phyloP scores from a whole-genome alignment of 2,888 invertebrate genomes.

The Megamerina dolium region DNA sequence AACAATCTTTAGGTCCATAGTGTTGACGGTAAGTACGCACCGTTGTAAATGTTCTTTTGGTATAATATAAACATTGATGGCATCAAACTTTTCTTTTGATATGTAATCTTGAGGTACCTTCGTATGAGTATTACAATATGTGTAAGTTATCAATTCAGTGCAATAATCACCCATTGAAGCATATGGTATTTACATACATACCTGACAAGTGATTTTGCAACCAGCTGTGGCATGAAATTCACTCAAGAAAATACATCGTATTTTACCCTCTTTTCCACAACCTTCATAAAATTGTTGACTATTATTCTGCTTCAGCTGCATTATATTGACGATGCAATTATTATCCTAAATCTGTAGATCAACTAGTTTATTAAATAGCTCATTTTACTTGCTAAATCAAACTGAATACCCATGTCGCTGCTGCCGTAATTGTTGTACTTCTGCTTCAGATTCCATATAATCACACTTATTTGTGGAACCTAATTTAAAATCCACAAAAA shows the following conservation, averaged over 20 bases:
- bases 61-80: slow-evolving; percentile 89
- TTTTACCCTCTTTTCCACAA: slow-evolving; percentile 66
- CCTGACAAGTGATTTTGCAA: slow-evolving; percentile 80
- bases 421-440: no score
- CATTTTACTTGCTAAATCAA: not conserved
- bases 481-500: no score
- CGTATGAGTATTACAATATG: not conserved
- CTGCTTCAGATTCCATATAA: no score
- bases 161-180: no score
- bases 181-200: no score
- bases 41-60: slow-evolving; percentile 88
- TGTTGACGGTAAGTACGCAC: slow-evolving; percentile 82
- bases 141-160: no score
- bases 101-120: slow-evolving; percentile 88
- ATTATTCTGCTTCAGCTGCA: slow-evolving; percentile 10
- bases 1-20: slow-evolving; percentile 76
- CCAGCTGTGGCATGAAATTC: slow-evolving; percentile 73
- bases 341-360: no score
- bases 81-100: slow-evolving; percentile 89
- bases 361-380: no score
- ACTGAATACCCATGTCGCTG: no score
- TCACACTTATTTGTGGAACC: no score
- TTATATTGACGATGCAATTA: no score
- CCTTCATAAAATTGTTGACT: slow-evolving; percentile 49
- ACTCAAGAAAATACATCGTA: slow-evolving; percentile 76